A percentile compares a stretch with the other conserved stretches of the same genome.
These are phyloP conservation scores for Tiliacea citrago DNA, from an alignment of 2,888 invertebrate species.

Conservation along the genomic window DNA sequence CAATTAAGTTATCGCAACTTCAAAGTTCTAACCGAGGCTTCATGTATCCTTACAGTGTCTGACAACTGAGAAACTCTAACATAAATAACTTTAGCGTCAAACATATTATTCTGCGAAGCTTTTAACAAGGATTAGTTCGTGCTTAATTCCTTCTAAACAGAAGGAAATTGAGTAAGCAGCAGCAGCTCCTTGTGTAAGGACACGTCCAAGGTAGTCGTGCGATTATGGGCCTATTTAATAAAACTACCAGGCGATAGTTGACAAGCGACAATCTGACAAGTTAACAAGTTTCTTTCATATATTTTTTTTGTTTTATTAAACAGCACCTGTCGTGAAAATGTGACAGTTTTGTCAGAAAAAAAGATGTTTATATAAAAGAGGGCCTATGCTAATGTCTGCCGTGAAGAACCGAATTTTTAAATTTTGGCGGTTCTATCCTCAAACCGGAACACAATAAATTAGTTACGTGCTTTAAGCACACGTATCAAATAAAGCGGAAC, in stretches of 20 bases:
- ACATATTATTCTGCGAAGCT: neutral
- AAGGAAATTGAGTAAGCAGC: neutral
- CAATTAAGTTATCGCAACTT: constrained; percentile 21
- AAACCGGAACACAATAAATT: neutral
- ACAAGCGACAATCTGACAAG: too few species aligned
- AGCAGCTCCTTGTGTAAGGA: neutral
- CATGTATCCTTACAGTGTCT: neutral
- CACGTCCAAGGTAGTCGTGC: neutral
- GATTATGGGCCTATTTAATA: neutral
- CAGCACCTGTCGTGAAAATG: neutral
- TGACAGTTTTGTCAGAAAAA: too few species aligned
- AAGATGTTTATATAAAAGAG: too few species aligned
- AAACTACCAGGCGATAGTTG: neutral
- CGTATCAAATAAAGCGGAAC: neutral
- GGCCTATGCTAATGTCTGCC: neutral
- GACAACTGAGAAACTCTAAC: neutral
- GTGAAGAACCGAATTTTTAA: neutral
- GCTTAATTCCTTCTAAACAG: constrained; percentile 2
- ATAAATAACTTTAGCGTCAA: neutral
- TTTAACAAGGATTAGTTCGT: neutral
- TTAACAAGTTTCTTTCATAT: neutral
- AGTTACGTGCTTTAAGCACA: neutral
- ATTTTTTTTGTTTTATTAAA: neutral
- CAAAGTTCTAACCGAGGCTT: neutral
- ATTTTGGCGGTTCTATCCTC: neutral